Percentiles rank a stretch among this genome's conserved stretches.
Conservation (phyloP, 2,888 invertebrate species). For the Octonoba sinensis region DNA sequence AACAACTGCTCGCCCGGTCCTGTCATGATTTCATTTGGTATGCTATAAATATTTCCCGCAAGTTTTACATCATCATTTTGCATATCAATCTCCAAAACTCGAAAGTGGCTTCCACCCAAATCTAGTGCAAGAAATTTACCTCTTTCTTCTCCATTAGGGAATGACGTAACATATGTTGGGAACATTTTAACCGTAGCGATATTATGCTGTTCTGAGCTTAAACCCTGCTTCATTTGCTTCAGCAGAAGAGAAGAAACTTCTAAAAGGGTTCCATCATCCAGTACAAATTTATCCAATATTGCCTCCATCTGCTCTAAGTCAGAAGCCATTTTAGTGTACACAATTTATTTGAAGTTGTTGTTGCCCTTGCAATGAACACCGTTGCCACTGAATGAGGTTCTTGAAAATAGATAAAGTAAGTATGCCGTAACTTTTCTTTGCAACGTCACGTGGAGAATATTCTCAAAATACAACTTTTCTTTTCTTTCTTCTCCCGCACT, state of each 20-base stretch:
- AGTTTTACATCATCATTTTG: slow-evolving; percentile 87
- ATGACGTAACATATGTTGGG: slow-evolving; percentile 93
- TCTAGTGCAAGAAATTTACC: slow-evolving; percentile 97
- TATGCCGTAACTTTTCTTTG: no score
- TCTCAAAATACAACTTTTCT: no score
- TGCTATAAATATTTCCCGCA: slow-evolving; percentile 96
- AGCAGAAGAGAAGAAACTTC: slow-evolving; percentile 77
- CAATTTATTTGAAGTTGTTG: no score
- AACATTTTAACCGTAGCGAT: slow-evolving; percentile 91
- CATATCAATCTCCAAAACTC: slow-evolving; percentile 91
- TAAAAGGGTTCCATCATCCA: slow-evolving; percentile 83
- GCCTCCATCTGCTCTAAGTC: slow-evolving; percentile 45
- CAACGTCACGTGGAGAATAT: no score
- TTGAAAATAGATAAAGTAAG: no score
- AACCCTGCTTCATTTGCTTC: slow-evolving; percentile 83
- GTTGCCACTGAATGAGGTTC: no score
- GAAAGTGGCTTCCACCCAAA: slow-evolving; percentile 97
- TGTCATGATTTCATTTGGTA: slow-evolving; percentile 93
- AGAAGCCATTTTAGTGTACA: no score
- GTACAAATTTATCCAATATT: slow-evolving; percentile 76
- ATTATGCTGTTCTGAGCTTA: slow-evolving; percentile 82
- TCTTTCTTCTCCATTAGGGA: slow-evolving; percentile 86
- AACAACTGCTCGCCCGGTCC: slow-evolving; percentile 89
- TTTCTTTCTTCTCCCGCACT: no score
- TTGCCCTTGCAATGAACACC: no score